Evolutionary conservation across 2,797 vertebrate genomes (phyloP), one percentile per base, ranked within the genome.

Genomic region (Amblyopsis hoosieri): DNA sequence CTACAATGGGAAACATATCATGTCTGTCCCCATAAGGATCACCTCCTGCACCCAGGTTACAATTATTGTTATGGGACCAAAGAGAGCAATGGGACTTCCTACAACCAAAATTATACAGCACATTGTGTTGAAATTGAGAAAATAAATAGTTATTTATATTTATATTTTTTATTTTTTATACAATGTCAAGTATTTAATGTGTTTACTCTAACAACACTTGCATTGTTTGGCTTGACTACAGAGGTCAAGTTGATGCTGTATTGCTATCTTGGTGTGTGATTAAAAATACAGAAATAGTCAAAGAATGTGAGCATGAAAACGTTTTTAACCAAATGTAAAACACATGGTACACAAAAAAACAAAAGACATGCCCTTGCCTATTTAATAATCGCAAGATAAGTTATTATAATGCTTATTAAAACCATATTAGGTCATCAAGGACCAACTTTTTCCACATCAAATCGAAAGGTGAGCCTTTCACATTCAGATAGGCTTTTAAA

Each of bases 371-470:
- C 23, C 29, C 1, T 7, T 13, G 17, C 49, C 1, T 53, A 57
- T 19, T 29, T 55, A 62, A 37, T 67, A 9, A 45, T 42, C 17
- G 33, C 37, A 54, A 68, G 67, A 45, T 45, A 14, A 37, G 14
- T 64, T 45, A 54, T 63, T 63, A 59, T 57, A 6, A 33, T 23
- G n/a, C 60, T 53, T 51, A 45, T 54, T 61, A 33, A 50, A 58
- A 14, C n/a, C 54, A 1, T 8, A n/a, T 47, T 62, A 17, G 67
- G 46, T 69, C 48, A 46, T 62, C 47, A 52, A 62, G 54, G 48
- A 53, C 31, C 7, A 5, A 8, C 50, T 11, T 48, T 62, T 62
- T 60, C 46, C 66, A 67, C 53, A 61, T 68, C 66, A 62, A 68
- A 68, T 68, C 58, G 33, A 68, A 45, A 45, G 23, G 2, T 49